Evolutionary conservation across 2,797 vertebrate species (phyloP), one percentile per base, ranked within the genome.

Genomic region (Crenuchus spilurus): DNA sequence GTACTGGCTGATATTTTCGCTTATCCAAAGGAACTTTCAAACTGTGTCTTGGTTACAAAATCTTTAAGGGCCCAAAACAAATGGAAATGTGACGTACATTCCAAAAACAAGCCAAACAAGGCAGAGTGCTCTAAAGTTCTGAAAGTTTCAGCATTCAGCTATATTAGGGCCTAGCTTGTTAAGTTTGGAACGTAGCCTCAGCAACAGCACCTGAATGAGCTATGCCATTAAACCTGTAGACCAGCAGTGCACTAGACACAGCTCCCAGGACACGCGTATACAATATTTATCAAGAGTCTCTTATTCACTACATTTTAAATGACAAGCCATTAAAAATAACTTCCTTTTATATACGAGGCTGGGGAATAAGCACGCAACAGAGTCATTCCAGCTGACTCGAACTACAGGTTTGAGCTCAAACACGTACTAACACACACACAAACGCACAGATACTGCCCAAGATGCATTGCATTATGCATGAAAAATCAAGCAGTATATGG

Each of bases 261-360:
- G 55, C 60, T 77, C 62, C 55, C 41, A 64, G 58, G 76, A 80
- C 39, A 24, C 42, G 2, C 41, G 0, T 24, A 83, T 81, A 24
- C 77, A 81, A 81, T 83, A 83, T 83, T 81, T 63, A 83, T 83
- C 30, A 81, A 20, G 33, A 76, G 51, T 46, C 83, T 80, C 76
- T 79, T 82, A 77, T 79, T 79, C 71, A 44, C 74, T 84, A 78
- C 76, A 79, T 84, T 84, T 84, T 81, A 83, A 71, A 84, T 83
- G 84, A 70, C 70, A 48, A 24, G 39, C 77, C 80, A 79, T 86
- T 83, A 84, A 81, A 85, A 86, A 86, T 74, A 86, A 77, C 82
- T 78, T 55, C 41, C 68, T 70, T 77, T 80, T 77, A 79, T 75
- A 76, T 63, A 75, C 13, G 6, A 57, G 51, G 61, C 57, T 18